Percentiles rank a stretch among this genome's conserved stretches.
phyloP scores from a whole-genome alignment of 2,797 vertebrate species.

The Hydrophis major region DNA sequence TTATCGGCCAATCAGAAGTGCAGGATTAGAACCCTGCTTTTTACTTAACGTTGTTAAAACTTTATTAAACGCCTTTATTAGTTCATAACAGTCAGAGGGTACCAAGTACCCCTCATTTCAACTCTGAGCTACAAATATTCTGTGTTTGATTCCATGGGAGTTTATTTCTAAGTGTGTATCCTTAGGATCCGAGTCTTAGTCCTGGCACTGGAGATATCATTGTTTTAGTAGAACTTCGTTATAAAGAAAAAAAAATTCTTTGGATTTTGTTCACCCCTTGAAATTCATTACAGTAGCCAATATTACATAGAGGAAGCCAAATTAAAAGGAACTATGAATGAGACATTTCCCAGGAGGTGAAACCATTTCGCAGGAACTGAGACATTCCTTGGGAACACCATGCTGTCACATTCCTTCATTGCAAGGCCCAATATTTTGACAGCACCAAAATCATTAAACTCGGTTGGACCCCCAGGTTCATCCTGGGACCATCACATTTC shows the following conservation, averaged over 20 bases:
- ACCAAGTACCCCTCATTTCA: background rate
- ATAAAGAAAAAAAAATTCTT: conserved; percentile 3
- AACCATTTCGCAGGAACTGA: background rate
- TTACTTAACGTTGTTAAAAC: too few relatives aligned
- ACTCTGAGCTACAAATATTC: background rate
- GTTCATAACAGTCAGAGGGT: too few relatives aligned
- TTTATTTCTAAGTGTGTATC: background rate
- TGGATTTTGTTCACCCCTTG: conserved; percentile 10
- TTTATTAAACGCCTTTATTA: too few relatives aligned
- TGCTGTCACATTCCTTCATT: conserved; percentile 41
- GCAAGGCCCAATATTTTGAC: conserved; percentile 66
- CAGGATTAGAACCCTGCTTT: too few relatives aligned
- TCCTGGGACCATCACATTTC: conserved; percentile 52
- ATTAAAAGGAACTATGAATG: background rate
- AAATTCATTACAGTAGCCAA: conserved; percentile 34
- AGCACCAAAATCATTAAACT: conserved; percentile 61
- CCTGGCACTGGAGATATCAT: accelerated
- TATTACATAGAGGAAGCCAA: conserved; percentile 21
- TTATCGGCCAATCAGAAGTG: too few relatives aligned
- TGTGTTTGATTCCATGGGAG: background rate
- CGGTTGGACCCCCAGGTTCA: conserved; percentile 50
- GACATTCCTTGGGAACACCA: conserved; percentile 32
- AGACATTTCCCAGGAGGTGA: background rate
- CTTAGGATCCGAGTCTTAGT: background rate
- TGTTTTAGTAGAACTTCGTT: conserved; percentile 12